A percentile compares a stretch with the other conserved stretches of the same genome.
Conservation (phyloP, 2,113 vertebrate species). For the Xenopus laevis region DNA sequence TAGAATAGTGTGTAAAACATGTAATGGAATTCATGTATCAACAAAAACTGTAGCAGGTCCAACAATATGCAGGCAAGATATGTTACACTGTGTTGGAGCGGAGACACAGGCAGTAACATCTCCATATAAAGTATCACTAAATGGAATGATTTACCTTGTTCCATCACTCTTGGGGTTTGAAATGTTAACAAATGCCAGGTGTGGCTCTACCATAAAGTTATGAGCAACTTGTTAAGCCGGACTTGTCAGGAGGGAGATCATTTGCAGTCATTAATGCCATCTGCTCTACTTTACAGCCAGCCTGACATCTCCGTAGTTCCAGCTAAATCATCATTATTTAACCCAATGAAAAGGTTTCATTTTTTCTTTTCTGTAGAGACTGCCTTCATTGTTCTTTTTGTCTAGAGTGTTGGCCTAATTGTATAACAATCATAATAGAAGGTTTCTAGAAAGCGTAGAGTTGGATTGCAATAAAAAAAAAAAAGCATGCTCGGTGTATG, state of each 20-base stretch:
- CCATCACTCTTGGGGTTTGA: slow-evolving; percentile 20
- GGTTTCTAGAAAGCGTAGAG: too few relatives aligned
- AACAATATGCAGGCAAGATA: slow-evolving; percentile 25
- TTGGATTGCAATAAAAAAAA: too few relatives aligned
- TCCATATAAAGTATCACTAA: slow-evolving; percentile 36
- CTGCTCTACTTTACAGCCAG: background rate
- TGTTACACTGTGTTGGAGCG: slow-evolving; percentile 27
- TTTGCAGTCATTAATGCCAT: slow-evolving; percentile 14
- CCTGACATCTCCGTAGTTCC: background rate
- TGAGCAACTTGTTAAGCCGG: background rate
- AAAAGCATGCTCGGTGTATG: too few relatives aligned
- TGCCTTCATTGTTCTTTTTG: too few relatives aligned
- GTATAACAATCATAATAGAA: too few relatives aligned
- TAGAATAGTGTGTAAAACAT: too few relatives aligned
- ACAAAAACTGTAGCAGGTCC: background rate
- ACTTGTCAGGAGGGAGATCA: background rate
- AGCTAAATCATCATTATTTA: too few relatives aligned
- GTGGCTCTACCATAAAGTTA: slow-evolving; percentile 22
- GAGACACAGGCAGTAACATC: slow-evolving; percentile 17
- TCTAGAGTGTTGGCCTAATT: too few relatives aligned
- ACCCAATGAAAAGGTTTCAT: too few relatives aligned
- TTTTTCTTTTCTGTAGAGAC: too few relatives aligned
- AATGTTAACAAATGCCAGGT: slow-evolving; percentile 41
- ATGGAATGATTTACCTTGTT: slow-evolving; percentile 28
- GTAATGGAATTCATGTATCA: too few relatives aligned